Base-by-base conservation (phyloP, 2,797 vertebrate species). In the Gallinago solitaria region DNA sequence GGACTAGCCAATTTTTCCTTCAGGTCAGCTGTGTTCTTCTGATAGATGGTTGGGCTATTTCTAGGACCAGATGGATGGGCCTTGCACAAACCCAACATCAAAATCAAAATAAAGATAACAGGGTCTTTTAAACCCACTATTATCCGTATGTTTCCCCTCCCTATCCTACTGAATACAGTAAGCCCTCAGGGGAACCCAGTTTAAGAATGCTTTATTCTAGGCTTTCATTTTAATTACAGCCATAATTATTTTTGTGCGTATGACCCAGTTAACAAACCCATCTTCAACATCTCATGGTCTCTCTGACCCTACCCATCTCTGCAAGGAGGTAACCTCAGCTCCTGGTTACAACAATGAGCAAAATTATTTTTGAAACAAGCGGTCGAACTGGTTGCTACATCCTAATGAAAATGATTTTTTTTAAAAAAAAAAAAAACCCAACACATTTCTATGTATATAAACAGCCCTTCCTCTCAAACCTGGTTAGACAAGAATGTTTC, bases 401-500 rank as follows among this genome's bases (percentile, higher is more conserved):
- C 89, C 90, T 94, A 93, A 97, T 96, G 94, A 97, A 98, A 96
- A 96, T 64, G 21, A 56, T 5, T 73, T 67, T 19, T 90, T 39
- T 39, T 11, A 1, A 32, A 87, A 17, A 41, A 50, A 59, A 63
- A 56, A 45, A 33, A 54, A 54, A 32, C 20, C 30, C 30, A n/a
- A 21, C 32, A 47, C 80, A 96, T 74, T 83, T 94, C 93, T 81
- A 83, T 89, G 95, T 93, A 79, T 93, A 96, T 93, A 96, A 96
- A 97, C 96, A 97, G 64, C 86, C 90, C 93, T 97, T 97, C 96
- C 97, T 96, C 94, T 89, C 94, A 94, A 98, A 97, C 87, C 97
- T 95, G 97, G 98, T 96, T 96, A 96, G 97, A 96, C 96, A 97
- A 97, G 98, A 98, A 97, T 95, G 97, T 96, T 96, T 85, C 95